Base-by-base conservation (phyloP, 2,797 vertebrate species). In the Paguma larvata region DNA sequence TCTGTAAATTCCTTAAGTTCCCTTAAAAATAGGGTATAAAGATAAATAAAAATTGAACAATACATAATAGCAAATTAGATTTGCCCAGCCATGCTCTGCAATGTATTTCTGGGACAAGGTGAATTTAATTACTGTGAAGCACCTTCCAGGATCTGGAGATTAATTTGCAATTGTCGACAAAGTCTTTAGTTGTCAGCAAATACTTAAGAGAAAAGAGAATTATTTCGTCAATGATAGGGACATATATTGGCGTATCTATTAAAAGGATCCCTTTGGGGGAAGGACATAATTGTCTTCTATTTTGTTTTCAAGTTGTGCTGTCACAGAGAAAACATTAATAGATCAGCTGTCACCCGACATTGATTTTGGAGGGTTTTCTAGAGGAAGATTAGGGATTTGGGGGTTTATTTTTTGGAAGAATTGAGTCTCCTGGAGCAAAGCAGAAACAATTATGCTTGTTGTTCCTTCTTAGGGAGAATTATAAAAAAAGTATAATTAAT, bases 101-200 rank as follows among this genome's bases (percentile, higher is more conserved):
- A 79, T 3, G 56, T 9, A 51, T 68, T 4, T 80, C 25, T 75
- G 3, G 44, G 85, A 67, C 41, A 92, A 90, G 32, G n/a, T 53
- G 12, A 65, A 19, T 75, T 93, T 96, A 95, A 92, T 97, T 88
- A 75, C 41, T 89, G 2, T 62, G 41, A 85, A 53, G 2, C 1
- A 53, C 79, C 21, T 82, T 85, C 5, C 27, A 89, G 30, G 48
- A 94, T 88, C 18, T 88, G 16, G 32, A 88, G 41, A 91, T 91
- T 95, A 85, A 89, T 41, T 95, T 88, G 11, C 21, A 89, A n/a
- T 53, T 75, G 9, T 82, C 78, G 92, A 65, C 48, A 89, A 70
- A 87, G 32, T 82, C 53, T 92, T 95, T 79, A 82, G 51, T 90
- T 93, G 62, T 91, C 51, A 91, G 67, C 67, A 92, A 96, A 89